Conservation (phyloP, 64 coral and sea anemone genomes). For the Trachythela sp. region DNA sequence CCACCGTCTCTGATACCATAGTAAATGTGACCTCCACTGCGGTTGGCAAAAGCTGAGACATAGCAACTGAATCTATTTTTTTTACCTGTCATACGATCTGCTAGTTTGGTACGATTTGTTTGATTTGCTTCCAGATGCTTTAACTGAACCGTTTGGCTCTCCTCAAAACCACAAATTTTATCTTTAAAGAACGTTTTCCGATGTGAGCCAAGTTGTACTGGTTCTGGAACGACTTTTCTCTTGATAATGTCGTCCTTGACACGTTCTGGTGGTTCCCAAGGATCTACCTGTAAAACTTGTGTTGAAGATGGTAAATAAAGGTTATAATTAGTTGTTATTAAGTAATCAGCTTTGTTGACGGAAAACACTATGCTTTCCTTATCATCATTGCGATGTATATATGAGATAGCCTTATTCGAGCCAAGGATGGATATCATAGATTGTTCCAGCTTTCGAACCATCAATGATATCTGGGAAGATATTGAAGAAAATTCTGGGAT, state of each 20-base stretch:
- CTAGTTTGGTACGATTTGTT: neutral
- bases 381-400: neutral
- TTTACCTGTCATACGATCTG: neutral
- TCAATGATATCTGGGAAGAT: neutral
- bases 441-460: neutral
- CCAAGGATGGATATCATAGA: neutral
- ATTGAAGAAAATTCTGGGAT: no score
- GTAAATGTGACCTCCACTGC: no score
- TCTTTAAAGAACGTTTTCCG: neutral
- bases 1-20: neutral
- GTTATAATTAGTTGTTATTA: neutral
- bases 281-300: neutral
- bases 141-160: neutral
- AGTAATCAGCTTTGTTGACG: neutral
- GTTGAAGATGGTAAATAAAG: neutral
- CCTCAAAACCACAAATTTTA: neutral
- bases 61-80: no score
- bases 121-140: neutral
- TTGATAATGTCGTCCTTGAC: neutral
- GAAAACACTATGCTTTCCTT: neutral
- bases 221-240: neutral
- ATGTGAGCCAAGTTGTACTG: neutral
- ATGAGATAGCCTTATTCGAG: neutral
- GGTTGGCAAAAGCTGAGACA: no score
- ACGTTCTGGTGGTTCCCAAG: neutral